Evolutionary conservation across 2,113 vertebrate species (phyloP).

Genomic region (Tetraodon nigroviridis): DNA sequence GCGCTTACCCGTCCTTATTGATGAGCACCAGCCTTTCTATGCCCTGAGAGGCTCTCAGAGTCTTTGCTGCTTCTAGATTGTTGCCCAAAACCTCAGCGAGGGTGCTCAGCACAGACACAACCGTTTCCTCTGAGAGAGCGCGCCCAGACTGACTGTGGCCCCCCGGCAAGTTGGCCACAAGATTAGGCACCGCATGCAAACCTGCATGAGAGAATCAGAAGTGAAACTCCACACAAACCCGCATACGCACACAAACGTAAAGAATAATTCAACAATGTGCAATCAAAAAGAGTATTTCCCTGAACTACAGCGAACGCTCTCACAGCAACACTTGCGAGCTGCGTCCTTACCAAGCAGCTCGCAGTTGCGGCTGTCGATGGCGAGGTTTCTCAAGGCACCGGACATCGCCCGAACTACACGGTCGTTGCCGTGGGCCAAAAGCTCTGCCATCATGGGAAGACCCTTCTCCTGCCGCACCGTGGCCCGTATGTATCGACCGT

Average conservation of each 20-base stretch:
- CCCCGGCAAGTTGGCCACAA: slow-evolving; percentile 88
- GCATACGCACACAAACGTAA: not conserved
- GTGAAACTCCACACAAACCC: not conserved
- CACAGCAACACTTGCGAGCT: not conserved
- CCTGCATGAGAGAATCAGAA: slow-evolving; percentile 32
- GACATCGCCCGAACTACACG: slow-evolving; percentile 92
- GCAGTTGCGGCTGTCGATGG: slow-evolving; percentile 88
- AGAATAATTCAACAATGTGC: not conserved
- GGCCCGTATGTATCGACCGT: slow-evolving; percentile 86
- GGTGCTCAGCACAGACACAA: slow-evolving; percentile 89
- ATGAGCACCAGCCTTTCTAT: slow-evolving; percentile 95
- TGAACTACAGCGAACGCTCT: not conserved
- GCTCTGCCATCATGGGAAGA: slow-evolving; percentile 88
- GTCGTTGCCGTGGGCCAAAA: slow-evolving; percentile 83
- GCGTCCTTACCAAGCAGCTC: slow-evolving; percentile 85
- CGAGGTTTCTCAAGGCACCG: slow-evolving; percentile 90
- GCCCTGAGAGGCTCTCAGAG: slow-evolving; percentile 86
- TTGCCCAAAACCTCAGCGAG: slow-evolving; percentile 88
- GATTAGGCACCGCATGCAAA: slow-evolving; percentile 82
- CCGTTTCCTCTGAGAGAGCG: slow-evolving; percentile 85
- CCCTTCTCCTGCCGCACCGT: slow-evolving; percentile 92
- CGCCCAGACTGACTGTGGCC: slow-evolving; percentile 82
- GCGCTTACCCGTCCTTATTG: slow-evolving; percentile 87
- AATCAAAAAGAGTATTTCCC: not conserved
- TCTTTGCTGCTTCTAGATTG: slow-evolving; percentile 90